Percentiles rank a stretch among this genome's conserved stretches.
Conservation (phyloP, 2,888 invertebrate genomes). For the Tinea trinotella region DNA sequence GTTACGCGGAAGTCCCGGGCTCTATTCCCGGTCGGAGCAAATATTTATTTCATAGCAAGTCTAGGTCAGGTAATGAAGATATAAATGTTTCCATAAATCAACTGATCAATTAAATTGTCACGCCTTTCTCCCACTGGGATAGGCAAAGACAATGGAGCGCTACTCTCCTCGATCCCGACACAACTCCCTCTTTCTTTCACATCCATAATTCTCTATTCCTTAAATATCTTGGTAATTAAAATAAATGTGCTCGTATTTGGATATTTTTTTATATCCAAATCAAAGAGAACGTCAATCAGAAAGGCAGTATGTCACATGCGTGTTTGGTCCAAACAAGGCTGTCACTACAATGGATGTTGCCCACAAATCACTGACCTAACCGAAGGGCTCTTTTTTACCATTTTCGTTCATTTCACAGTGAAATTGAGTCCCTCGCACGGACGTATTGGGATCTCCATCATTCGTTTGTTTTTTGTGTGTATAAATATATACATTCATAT, state of each 20-base stretch:
- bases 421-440: constrained; percentile 43
- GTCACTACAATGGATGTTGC: constrained; percentile 65
- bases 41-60: too few species aligned
- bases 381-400: constrained; percentile 52
- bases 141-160: too few species aligned
- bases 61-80: too few species aligned
- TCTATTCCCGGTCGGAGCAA: too few species aligned
- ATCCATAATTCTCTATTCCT: too few species aligned
- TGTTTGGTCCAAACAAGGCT: constrained; percentile 43
- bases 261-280: neutral
- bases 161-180: too few species aligned
- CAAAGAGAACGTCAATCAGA: neutral
- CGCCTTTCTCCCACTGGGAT: too few species aligned
- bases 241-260: neutral
- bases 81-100: too few species aligned
- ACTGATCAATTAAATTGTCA: too few species aligned
- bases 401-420: constrained; percentile 56
- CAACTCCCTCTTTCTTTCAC: too few species aligned
- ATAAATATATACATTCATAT: neutral
- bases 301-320: constrained; percentile 33
- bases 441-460: neutral
- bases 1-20: too few species aligned
- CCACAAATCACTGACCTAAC: constrained; percentile 63
- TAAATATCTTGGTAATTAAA: too few species aligned
- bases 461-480: constrained; percentile 4